Percentiles rank a stretch among this genome's conserved stretches.
Evolutionary conservation across 2,113 vertebrate genomes (phyloP).

Genomic region (Chloebia gouldiae): DNA sequence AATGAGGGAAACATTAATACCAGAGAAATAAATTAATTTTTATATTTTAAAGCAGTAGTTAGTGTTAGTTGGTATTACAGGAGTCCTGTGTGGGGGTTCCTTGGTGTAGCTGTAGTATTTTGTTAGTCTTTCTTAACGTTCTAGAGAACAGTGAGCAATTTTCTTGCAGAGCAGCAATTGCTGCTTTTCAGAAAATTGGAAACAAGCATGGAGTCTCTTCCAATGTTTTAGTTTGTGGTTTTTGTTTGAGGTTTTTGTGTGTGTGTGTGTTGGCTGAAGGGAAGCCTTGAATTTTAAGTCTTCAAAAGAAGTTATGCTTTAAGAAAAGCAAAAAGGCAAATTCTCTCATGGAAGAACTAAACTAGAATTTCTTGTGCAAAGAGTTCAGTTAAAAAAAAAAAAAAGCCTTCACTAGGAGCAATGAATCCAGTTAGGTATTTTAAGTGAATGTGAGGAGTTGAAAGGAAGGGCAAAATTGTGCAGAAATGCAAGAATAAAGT

Average conservation of each 20-base stretch:
- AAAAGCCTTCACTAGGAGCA: neutral
- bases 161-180: neutral
- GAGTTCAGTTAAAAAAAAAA: neutral
- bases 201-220: neutral
- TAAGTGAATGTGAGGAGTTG: neutral
- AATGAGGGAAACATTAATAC: slow-evolving; percentile 13
- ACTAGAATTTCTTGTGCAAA: neutral
- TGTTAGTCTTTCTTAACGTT: neutral
- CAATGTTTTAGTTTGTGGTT: neutral
- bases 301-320: neutral
- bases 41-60: neutral
- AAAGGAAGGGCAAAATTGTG: neutral
- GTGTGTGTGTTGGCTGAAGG: neutral
- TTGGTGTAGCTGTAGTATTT: neutral
- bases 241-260: neutral
- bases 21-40: neutral
- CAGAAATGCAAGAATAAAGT: neutral
- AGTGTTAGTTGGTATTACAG: neutral
- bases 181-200: neutral
- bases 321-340: neutral
- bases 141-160: neutral
- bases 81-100: neutral
- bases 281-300: neutral
- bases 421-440: neutral
- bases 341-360: neutral